Percentiles rank a stretch among this genome's conserved stretches.
These are phyloP conservation scores for Aromia moschata DNA, from an alignment of 2,888 invertebrate species.

Conservation along the genomic window DNA sequence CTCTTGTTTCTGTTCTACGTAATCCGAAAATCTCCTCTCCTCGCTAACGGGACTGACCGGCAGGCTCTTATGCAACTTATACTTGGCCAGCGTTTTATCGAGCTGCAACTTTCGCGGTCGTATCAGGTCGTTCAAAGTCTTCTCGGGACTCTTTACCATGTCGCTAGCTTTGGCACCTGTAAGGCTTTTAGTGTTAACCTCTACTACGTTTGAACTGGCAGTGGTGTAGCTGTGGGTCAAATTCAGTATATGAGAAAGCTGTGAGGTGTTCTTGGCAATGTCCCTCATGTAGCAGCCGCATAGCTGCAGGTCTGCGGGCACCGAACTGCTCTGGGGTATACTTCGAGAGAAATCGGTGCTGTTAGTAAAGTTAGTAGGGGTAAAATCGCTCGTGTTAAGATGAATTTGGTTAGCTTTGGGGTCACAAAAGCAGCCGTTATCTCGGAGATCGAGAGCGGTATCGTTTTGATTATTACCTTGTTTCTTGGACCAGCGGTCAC, in stretches of 20 bases:
- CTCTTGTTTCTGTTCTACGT: conserved; percentile 48
- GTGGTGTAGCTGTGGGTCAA: conserved; percentile 39
- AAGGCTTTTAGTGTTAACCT: conserved; percentile 27
- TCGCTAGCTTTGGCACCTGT: conserved; percentile 48
- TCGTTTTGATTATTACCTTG: conserved; percentile 43
- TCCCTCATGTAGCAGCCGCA: conserved; percentile 62
- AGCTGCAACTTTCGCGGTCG: conserved; percentile 58
- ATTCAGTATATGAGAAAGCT: conserved; percentile 50
- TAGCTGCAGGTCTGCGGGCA: conserved; percentile 58
- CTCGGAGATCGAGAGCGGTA: conserved; percentile 32
- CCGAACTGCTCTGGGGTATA: conserved; percentile 50
- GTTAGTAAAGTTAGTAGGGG: conserved; percentile 49
- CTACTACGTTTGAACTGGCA: conserved; percentile 30
- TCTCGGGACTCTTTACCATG: conserved; percentile 51
- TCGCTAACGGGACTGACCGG: conserved; percentile 86
- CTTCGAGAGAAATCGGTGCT: conserved; percentile 39
- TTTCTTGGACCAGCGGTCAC: conserved; percentile 59
- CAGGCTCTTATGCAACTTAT: conserved; percentile 72
- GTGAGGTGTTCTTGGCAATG: conserved; percentile 55
- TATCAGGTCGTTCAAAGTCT: conserved; percentile 49
- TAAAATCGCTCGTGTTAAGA: conserved; percentile 46
- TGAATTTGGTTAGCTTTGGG: conserved; percentile 37
- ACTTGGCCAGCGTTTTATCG: conserved; percentile 59
- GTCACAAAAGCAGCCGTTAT: conserved; percentile 48
- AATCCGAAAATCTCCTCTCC: conserved; percentile 65